Evolutionary conservation across 2,888 invertebrate species (phyloP).

Genomic region (Latheticus oryzae): DNA sequence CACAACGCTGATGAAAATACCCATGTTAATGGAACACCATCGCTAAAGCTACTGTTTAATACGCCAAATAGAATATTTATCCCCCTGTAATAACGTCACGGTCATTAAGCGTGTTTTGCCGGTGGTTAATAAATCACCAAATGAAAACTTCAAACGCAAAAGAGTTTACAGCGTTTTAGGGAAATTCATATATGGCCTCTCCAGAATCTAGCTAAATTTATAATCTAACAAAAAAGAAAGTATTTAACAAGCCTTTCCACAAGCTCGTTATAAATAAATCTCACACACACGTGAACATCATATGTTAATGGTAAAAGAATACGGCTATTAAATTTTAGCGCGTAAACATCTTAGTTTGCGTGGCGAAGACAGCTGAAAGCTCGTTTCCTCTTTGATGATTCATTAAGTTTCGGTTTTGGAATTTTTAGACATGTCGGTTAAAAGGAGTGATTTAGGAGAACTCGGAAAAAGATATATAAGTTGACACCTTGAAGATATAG

Average conservation of each 20-base stretch:
- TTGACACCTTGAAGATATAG: constrained; percentile 30
- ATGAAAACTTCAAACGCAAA: constrained; percentile 23
- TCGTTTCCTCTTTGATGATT: constrained; percentile 56
- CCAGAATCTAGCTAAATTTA: no score
- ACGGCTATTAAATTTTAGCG: constrained; percentile 53
- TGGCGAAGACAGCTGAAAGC: constrained; percentile 52
- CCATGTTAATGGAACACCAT: constrained; percentile 11
- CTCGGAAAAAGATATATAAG: constrained; percentile 14
- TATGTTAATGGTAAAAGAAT: constrained; percentile 38
- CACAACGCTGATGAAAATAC: constrained; percentile 2
- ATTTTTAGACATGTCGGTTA: constrained; percentile 19
- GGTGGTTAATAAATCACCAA: constrained; percentile 34
- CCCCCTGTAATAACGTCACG: constrained; percentile 36
- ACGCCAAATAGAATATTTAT: constrained; percentile 35
- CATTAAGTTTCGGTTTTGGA: constrained; percentile 47
- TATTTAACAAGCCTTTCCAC: no score
- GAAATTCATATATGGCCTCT: no score
- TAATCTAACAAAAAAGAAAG: constrained; percentile 1
- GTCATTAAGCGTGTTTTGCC: constrained; percentile 36
- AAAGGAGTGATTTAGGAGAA: constrained; percentile 34
- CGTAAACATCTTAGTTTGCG: constrained; percentile 55
- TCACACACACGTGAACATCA: constrained; percentile 18
- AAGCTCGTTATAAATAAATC: constrained; percentile 28
- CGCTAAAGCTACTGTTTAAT: constrained; percentile 32
- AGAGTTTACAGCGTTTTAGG: constrained; percentile 1